Conservation (phyloP, 2,797 vertebrate genomes). For the Poeciliopsis turneri region DNA sequence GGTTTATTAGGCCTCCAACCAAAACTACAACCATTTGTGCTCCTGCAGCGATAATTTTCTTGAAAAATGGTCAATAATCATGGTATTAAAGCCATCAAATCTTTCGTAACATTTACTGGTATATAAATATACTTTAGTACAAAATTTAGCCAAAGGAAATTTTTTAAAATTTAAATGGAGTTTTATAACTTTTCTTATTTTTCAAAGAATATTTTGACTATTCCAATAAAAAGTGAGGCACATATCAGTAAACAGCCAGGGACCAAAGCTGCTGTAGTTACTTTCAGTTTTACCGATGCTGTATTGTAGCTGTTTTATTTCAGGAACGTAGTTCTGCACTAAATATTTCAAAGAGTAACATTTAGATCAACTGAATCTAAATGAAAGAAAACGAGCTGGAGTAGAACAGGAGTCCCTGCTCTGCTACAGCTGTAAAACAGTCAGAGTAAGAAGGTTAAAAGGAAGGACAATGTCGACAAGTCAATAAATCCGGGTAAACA, state of each 20-base stretch:
- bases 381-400: conserved; percentile 1
- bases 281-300: background rate
- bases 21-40: background rate
- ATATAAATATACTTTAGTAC: background rate
- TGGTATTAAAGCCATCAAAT: background rate
- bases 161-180: background rate
- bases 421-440: conserved; percentile 15
- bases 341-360: conserved; percentile 20
- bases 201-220: background rate
- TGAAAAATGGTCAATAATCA: background rate
- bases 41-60: background rate
- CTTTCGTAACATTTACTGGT: background rate
- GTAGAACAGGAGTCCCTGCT: conserved; percentile 14
- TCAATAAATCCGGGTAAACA: conserved; percentile 14
- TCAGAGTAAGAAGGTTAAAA: conserved; percentile 6
- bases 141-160: background rate
- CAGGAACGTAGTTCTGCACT: conserved; percentile 7
- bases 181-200: background rate
- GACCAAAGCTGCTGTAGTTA: conserved; percentile 8
- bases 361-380: background rate
- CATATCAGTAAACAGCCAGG: conserved; percentile 8
- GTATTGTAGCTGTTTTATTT: conserved; percentile 8
- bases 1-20: conserved; percentile 11
- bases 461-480: conserved; percentile 3
- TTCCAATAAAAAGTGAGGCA: background rate